phyloP scores from a whole-genome alignment of 2,113 vertebrate genomes.

The Heterotilapia buettikoferi region DNA sequence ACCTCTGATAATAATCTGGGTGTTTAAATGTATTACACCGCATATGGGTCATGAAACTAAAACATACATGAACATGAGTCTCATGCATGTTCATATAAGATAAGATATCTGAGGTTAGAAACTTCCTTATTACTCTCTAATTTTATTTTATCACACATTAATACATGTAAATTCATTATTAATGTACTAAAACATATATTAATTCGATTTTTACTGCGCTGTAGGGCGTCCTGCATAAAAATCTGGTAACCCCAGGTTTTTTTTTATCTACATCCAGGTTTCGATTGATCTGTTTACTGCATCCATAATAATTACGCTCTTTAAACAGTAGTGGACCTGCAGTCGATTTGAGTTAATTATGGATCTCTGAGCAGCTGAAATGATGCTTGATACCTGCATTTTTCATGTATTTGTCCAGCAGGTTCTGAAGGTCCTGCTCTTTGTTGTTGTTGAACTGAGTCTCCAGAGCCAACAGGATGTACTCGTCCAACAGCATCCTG shows the following conservation, averaged over 20 bases:
- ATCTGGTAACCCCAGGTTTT: background rate
- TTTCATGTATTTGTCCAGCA: slow-evolving; percentile 97
- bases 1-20: background rate
- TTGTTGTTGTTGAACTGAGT: slow-evolving; percentile 99
- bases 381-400: slow-evolving; percentile 81
- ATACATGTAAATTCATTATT: background rate
- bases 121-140: background rate
- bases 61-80: background rate
- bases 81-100: background rate
- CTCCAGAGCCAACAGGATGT: slow-evolving; percentile 94
- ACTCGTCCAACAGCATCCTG: slow-evolving; percentile 96
- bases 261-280: background rate
- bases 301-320: background rate
- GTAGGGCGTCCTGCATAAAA: background rate
- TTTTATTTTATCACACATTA: background rate
- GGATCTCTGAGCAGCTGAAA: background rate
- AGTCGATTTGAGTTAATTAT: background rate
- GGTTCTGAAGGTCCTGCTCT: slow-evolving; percentile 95
- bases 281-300: background rate
- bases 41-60: background rate
- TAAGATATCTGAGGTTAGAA: background rate
- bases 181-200: background rate
- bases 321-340: background rate
- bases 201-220: background rate
- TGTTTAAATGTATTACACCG: background rate